These are phyloP conservation scores for Oreohelix idahoensis DNA, from an alignment of 1,140 invertebrate genomes.

Conservation along the genomic window DNA sequence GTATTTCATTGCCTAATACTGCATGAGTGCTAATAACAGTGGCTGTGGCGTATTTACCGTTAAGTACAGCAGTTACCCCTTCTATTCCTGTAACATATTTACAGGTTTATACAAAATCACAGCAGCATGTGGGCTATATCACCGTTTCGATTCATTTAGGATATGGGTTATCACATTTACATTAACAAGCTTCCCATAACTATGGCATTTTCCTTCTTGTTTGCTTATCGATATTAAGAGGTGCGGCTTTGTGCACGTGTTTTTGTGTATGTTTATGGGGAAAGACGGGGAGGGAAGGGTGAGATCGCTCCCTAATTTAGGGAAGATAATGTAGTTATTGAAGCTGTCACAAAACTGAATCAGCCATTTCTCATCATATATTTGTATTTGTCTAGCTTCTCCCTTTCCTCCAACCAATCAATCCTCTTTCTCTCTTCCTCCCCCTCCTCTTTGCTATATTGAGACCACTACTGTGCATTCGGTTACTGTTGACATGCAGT, in stretches of 20 bases:
- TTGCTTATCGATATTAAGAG: background rate
- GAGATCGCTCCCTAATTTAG: background rate
- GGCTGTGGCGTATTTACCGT: too few species aligned
- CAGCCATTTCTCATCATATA: background rate
- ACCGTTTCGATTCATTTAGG: background rate
- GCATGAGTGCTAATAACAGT: too few species aligned
- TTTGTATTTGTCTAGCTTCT: background rate
- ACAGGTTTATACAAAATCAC: too few species aligned
- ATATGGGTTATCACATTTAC: background rate
- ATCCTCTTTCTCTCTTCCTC: too few species aligned
- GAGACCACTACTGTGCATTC: too few species aligned
- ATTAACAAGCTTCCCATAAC: background rate
- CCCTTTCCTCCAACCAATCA: background rate
- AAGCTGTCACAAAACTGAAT: background rate
- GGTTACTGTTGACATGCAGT: too few species aligned
- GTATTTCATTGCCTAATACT: too few species aligned
- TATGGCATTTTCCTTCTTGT: background rate
- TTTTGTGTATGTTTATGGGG: too few species aligned
- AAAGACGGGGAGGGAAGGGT: too few species aligned
- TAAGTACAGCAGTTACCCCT: too few species aligned
- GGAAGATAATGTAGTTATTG: background rate
- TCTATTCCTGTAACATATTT: too few species aligned
- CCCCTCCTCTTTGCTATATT: too few species aligned
- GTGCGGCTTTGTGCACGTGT: background rate
- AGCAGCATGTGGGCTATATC: background rate